Conservation (phyloP, 2,888 invertebrate genomes). For the Orthosia gothica region DNA sequence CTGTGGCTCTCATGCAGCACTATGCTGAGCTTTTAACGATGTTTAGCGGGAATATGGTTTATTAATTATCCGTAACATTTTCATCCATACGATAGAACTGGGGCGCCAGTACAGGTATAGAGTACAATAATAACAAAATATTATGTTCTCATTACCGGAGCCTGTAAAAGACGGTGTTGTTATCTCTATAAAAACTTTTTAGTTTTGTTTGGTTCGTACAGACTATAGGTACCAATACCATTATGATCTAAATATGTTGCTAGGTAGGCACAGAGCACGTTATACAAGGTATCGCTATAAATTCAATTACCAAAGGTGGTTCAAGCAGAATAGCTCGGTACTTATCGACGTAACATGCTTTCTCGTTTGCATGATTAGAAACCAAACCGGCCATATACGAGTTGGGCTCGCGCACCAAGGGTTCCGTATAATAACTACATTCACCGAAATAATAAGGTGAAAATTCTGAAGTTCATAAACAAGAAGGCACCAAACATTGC, state of each 20-base stretch:
- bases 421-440: too few species aligned
- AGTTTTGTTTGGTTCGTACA: slow-evolving; percentile 12
- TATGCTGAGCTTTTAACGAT: not conserved
- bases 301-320: too few species aligned
- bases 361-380: too few species aligned
- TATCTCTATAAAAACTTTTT: slow-evolving; percentile 37
- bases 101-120: not conserved
- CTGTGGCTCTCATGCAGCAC: not conserved
- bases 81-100: slow-evolving; percentile 10
- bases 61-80: slow-evolving; percentile 20
- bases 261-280: not conserved
- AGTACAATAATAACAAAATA: slow-evolving; percentile 27
- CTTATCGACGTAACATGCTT: too few species aligned
- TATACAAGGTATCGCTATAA: too few species aligned
- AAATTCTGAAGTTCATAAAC: too few species aligned
- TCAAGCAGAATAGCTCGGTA: too few species aligned
- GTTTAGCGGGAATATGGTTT: not conserved
- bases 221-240: not conserved
- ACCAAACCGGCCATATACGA: too few species aligned
- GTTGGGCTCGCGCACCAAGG: too few species aligned
- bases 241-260: slow-evolving; percentile 28
- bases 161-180: slow-evolving; percentile 25
- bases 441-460: too few species aligned
- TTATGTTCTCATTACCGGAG: slow-evolving; percentile 39
- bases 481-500: too few species aligned